Conservation (phyloP, 2,113 vertebrate species). For the Cettia cetti region DNA sequence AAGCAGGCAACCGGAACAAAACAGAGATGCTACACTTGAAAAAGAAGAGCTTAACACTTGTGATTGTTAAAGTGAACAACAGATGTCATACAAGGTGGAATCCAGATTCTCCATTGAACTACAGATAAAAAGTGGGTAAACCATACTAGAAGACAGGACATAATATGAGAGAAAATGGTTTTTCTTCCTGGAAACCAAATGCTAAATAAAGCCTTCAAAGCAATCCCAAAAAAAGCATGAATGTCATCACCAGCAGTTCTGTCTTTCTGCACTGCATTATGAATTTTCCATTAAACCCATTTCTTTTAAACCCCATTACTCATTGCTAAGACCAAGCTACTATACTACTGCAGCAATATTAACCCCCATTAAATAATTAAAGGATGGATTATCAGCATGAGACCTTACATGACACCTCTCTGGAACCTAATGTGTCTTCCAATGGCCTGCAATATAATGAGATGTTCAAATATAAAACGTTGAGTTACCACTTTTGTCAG, state of each 20-base stretch:
- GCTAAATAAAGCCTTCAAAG: not conserved
- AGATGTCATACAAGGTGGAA: not conserved
- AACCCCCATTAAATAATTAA: constrained; percentile 72
- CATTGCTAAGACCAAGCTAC: not conserved
- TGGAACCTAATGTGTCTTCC: constrained; percentile 61
- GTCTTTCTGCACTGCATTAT: constrained; percentile 1
- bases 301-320: constrained; percentile 36
- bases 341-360: constrained; percentile 26
- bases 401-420: constrained; percentile 64
- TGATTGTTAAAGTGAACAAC: not conserved
- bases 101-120: not conserved
- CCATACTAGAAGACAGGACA: not conserved
- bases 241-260: not conserved
- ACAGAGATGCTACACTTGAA: not conserved
- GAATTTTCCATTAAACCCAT: constrained; percentile 33
- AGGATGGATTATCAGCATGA: constrained; percentile 64
- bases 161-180: not conserved
- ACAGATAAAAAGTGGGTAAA: not conserved
- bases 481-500: constrained; percentile 42
- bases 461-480: constrained; percentile 66
- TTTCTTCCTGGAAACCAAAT: not conserved
- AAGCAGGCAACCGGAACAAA: not conserved
- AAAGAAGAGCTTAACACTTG: not conserved
- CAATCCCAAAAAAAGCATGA: not conserved
- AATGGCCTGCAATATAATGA: constrained; percentile 64